These are phyloP conservation scores for Drosophila mayri DNA, from an alignment of 1,140 invertebrate genomes.

Conservation along the genomic window DNA sequence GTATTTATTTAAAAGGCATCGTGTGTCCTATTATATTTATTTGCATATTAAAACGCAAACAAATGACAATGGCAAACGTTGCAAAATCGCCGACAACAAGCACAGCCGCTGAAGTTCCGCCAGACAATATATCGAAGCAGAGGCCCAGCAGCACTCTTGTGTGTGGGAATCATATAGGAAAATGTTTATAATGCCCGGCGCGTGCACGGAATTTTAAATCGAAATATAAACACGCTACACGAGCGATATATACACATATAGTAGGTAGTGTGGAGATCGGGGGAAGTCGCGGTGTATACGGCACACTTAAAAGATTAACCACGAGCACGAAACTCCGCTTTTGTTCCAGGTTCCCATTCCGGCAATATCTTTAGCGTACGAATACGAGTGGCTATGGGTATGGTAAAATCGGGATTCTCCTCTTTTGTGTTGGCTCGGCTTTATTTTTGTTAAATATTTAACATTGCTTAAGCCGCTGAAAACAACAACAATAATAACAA, in stretches of 20 bases:
- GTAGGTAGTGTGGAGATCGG: not conserved
- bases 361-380: slow-evolving; percentile 16
- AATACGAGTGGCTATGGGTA: slow-evolving; percentile 7
- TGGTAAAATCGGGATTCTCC: slow-evolving; percentile 54
- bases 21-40: slow-evolving; percentile 67
- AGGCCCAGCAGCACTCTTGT: slow-evolving; percentile 8
- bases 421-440: slow-evolving; percentile 59
- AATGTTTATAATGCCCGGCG: slow-evolving; percentile 69
- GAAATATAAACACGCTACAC: slow-evolving; percentile 61
- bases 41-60: slow-evolving; percentile 76
- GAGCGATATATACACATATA: slow-evolving; percentile 7
- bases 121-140: slow-evolving; percentile 5
- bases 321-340: slow-evolving; percentile 58
- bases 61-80: slow-evolving; percentile 52
- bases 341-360: slow-evolving; percentile 30
- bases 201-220: slow-evolving; percentile 79
- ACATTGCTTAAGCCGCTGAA: slow-evolving; percentile 76
- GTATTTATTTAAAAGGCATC: slow-evolving; percentile 70
- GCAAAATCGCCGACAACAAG: slow-evolving; percentile 55
- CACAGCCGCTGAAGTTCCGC: slow-evolving; percentile 38
- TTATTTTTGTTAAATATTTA: slow-evolving; percentile 76
- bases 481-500: slow-evolving; percentile 59
- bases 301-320: slow-evolving; percentile 82
- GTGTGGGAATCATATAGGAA: slow-evolving; percentile 55
- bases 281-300: slow-evolving; percentile 22